Evolutionary conservation across 2,797 vertebrate genomes (phyloP), one percentile per base, ranked within the genome.

Genomic region (Hydrocynus forskahlii): DNA sequence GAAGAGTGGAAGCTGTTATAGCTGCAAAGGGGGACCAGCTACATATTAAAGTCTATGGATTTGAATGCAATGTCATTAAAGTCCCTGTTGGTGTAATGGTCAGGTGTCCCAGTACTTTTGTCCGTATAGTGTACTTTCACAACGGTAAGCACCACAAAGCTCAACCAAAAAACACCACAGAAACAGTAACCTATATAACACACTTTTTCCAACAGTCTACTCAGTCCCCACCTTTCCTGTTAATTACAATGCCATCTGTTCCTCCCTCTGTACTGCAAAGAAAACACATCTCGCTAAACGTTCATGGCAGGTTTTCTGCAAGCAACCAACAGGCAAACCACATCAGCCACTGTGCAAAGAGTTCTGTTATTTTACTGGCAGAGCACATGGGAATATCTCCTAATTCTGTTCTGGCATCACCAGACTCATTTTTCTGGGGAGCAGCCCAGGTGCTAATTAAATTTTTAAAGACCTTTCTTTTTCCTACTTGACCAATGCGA

Each of bases 161-260:
- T 19, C 16, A 19, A 7, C 63, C 8, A 2, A 1, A 9, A 45
- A 21, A 19, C 19, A n/a, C 21, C 29, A 38, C 55, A 29, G 35
- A 54, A 52, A 71, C 8, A 74, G 38, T 74, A 19, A 29, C 78
- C 60, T 57, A 74, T 57, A 21, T 29, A 43, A 10, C 19, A n/a
- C 14, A 57, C 17, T 57, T 4, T 72, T 77, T 23, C 75, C 23
- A 23, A 59, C 19, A 73, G 35, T 29, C 21, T 66, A n/a, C 13
- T 50, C 76, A 64, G 59, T 74, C 23, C 60, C 74, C 80, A 71
- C 45, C 78, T 59, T 69, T 81, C 81, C 38, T 81, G 75, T 76
- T 84, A 72, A 88, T 85, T 83, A 80, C 62, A 80, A 81, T 83
- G 81, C 87, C 84, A 88, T 88, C 86, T 88, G 87, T 83, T 87